Base-by-base conservation (phyloP, 2,888 invertebrate genomes). In the Aquatica leii region DNA sequence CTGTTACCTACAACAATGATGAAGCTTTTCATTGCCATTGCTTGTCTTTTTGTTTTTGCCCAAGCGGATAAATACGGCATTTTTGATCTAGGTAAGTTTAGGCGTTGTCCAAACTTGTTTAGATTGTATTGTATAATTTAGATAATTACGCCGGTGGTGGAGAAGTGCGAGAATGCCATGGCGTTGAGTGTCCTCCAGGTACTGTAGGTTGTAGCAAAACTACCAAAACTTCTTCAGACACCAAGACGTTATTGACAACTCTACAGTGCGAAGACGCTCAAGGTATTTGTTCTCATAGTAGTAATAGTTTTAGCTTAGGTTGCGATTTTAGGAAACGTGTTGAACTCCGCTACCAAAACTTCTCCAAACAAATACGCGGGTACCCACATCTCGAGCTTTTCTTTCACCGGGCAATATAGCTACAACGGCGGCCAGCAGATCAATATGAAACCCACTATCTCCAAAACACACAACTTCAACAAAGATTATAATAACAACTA, bases 181-280 rank as follows among this genome's bases (percentile, higher is more conserved):
- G 66, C 11, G 15, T 64, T 8, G 34, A 52, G 17, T 72, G 72
- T 34, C 70, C 70, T 14, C 12, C 46, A 35, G 62, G 59, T 4
- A 68, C 70, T 1, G 59, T 61, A 14, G 67, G 63, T 34, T 72
- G 71, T 37, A 69, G 68, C 18, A 71, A 67, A 62, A 40, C 43
- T 1, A 56, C 40, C 4, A 50, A 61, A 58, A 71, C 71, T 0
- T 67, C 66, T 35, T 5, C 37, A 4, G 67, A 72, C 50, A 69
- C 66, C 12, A 64, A 67, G 48, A 37, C 15, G 0, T 9, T 72
- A 24, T 12, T 46, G 14, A 63, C 66, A 3, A 66, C 62, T 15
- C 49, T 68, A 11, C 58, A 58, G 15, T 72, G 72, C 48, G 62
- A 67, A 40, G 66, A 68, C 50, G 20, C 49, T 12, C 43, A 63